These are phyloP conservation scores for Nomada fucata DNA, from an alignment of 2,888 invertebrate genomes.

Conservation along the genomic window DNA sequence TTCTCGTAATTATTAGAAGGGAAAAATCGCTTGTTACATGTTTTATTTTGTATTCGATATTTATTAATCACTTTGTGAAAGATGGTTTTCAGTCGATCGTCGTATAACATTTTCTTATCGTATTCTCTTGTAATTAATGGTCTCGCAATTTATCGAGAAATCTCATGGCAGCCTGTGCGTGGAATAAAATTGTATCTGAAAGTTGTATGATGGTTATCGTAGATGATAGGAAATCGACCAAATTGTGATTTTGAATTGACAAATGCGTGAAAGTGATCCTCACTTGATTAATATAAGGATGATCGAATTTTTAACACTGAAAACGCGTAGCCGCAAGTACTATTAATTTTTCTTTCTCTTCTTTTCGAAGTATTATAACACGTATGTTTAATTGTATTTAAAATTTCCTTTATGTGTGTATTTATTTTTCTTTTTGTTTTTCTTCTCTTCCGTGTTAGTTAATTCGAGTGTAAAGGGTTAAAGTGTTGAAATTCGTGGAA, in stretches of 20 bases:
- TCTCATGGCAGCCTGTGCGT: neutral
- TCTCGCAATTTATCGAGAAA: neutral
- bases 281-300: neutral
- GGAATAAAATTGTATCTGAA: neutral
- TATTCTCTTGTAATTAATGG: too few species aligned
- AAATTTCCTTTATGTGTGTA: constrained; percentile 17
- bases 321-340: neutral
- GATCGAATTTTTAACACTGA: neutral
- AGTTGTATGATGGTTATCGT: constrained; percentile 13
- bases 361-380: constrained; percentile 23
- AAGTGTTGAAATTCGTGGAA: constrained; percentile 10
- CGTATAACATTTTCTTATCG: too few species aligned
- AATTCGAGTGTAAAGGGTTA: constrained; percentile 49
- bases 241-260: constrained; percentile 20
- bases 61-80: neutral
- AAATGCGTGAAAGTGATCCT: neutral
- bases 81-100: neutral
- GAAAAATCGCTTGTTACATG: too few species aligned
- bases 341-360: neutral
- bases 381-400: constrained; percentile 9
- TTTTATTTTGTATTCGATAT: too few species aligned
- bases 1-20: too few species aligned
- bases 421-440: neutral
- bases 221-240: constrained; percentile 15
- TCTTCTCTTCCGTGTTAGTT: constrained; percentile 5